Base-by-base conservation (phyloP, 2,113 vertebrate genomes). In the Pseudolaguvia tuberculata region DNA sequence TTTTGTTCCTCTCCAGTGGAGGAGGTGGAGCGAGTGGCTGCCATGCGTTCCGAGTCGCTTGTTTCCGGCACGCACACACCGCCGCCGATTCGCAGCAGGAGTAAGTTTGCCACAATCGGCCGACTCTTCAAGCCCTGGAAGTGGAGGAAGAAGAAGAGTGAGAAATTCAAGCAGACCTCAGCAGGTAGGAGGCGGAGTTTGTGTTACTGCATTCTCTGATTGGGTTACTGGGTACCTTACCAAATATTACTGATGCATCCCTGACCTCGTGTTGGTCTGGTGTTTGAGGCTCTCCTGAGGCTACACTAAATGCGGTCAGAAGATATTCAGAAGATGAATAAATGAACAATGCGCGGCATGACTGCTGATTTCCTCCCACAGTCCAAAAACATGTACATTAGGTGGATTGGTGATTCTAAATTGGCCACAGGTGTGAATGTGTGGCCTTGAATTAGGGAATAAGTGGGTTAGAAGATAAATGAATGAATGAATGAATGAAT, bases 111-210 rank as follows among this genome's bases (percentile, higher is more conserved):
- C 78, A 94, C 94, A 69, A 90, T 99, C 0, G 95, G 96, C 45
- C 93, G 95, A 78, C 88, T 99, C 82, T 96, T 99, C 88, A 99
- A 98, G 81, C 97, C 97, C 21, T 99, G 97, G 97, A 98, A 98
- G 77, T 99, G 97, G 97, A 94, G 96, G 87, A 99, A 99, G 94
- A 98, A 96, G 93, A 98, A 98, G 92, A 99, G 96, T 0, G 96
- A 99, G 79, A 98, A 95, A 88, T 98, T 99, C 84, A 98, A 97
- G 83, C 97, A 98, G 83, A 97, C 95, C 1, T 98, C 96, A 57
- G 95, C 96, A 85, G 97, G 97, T 99, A 93, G 75, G 70, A 50
- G 8, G 13, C 5, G 17, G 42, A 42, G 25, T 61, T 5, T 5
- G 14, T 47, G 17, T 17, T 14, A 18, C 50, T n/a, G 29, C 17